phyloP scores from a whole-genome alignment of 2,113 vertebrate genomes.

The Eubucco bourcierii region DNA sequence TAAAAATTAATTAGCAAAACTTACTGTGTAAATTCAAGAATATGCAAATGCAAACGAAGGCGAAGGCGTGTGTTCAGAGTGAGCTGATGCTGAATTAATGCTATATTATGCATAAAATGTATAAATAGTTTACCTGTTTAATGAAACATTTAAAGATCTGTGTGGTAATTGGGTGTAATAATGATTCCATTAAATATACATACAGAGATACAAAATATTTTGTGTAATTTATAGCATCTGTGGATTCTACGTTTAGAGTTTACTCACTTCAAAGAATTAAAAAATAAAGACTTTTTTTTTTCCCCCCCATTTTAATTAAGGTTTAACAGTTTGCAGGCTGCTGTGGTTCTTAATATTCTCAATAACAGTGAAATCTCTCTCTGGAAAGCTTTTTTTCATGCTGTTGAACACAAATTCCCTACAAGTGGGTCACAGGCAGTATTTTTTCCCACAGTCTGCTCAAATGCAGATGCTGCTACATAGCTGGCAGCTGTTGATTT shows the following conservation, averaged over 20 bases:
- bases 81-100: constrained; percentile 11
- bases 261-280: neutral
- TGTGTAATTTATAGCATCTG: neutral
- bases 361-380: neutral
- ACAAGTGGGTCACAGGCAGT: neutral
- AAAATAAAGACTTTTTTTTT: neutral
- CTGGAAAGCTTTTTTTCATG: neutral
- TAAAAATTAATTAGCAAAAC: constrained; percentile 55
- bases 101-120: neutral
- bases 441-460: neutral
- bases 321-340: neutral
- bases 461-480: neutral
- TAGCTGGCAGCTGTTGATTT: constrained; percentile 19
- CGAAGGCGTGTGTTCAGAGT: neutral
- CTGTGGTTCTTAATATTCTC: neutral
- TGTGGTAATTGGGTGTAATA: constrained; percentile 12
- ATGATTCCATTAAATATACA: constrained; percentile 19
- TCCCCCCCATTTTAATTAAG: neutral
- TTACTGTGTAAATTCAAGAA: constrained; percentile 30
- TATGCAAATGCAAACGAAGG: constrained; percentile 48
- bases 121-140: constrained; percentile 56
- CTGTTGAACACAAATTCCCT: neutral
- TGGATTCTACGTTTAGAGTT: neutral
- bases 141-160: constrained; percentile 18
- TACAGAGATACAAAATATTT: neutral